phyloP scores from a whole-genome alignment of 2,888 invertebrate species.

The Morpho deidamia region DNA sequence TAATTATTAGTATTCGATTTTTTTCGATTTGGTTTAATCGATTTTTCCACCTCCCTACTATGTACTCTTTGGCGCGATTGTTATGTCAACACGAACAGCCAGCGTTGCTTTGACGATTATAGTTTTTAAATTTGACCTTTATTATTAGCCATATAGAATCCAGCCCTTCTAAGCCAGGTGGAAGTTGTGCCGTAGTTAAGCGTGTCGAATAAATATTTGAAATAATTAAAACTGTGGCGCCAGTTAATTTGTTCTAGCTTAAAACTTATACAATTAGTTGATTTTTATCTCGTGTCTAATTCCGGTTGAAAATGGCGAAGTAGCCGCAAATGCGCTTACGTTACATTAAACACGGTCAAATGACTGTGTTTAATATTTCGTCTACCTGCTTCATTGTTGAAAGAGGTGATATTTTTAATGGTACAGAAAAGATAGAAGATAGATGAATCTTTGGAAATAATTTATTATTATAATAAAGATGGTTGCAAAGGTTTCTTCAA shows the following conservation, averaged over 20 bases:
- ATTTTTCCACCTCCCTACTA: too few relatives aligned
- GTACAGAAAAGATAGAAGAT: too few relatives aligned
- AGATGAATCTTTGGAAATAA: too few relatives aligned
- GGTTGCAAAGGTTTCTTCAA: too few relatives aligned
- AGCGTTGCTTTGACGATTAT: neutral
- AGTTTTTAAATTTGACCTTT: slow-evolving; percentile 1
- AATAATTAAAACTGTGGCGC: slow-evolving; percentile 13
- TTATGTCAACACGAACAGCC: slow-evolving; percentile 11
- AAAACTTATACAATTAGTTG: slow-evolving; percentile 2
- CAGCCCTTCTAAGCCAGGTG: neutral
- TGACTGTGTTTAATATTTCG: too few relatives aligned
- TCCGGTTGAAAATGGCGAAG: neutral
- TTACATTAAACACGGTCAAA: neutral
- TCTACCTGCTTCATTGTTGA: neutral
- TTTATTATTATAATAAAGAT: too few relatives aligned
- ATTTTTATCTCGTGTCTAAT: slow-evolving; percentile 1
- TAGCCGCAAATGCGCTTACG: neutral
- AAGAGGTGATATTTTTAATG: neutral
- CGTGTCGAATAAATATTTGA: slow-evolving; percentile 13
- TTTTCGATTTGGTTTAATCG: too few relatives aligned
- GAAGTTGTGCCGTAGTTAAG: neutral
- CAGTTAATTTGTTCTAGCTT: slow-evolving; percentile 9
- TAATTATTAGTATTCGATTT: too few relatives aligned
- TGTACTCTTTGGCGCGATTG: slow-evolving; percentile 8
- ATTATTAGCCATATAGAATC: neutral